Conservation (phyloP, 2,113 vertebrate genomes). For the Amia ocellicauda region DNA sequence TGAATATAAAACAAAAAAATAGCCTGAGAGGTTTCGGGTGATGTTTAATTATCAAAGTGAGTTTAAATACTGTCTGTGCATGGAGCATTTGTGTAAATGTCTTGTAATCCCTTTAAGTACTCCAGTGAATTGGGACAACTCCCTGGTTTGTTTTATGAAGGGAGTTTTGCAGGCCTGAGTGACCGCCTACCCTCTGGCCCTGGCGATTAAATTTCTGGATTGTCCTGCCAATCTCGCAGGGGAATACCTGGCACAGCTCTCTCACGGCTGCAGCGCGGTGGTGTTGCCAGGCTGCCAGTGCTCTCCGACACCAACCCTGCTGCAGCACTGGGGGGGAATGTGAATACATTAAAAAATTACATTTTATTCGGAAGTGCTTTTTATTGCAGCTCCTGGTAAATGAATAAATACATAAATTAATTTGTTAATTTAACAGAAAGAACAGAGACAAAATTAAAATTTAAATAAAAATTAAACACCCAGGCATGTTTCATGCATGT, state of each 20-base stretch:
- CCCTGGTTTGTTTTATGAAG: conserved; percentile 1
- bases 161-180: background rate
- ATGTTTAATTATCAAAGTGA: too few relatives aligned
- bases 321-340: background rate
- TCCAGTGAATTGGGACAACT: too few relatives aligned
- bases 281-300: background rate
- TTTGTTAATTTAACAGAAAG: background rate
- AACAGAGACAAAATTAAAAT: too few relatives aligned
- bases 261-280: background rate
- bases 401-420: conserved; percentile 9
- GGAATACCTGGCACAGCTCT: background rate
- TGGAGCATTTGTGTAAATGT: too few relatives aligned
- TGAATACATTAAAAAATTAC: background rate
- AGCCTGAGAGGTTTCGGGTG: too few relatives aligned
- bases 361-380: background rate
- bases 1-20: too few relatives aligned
- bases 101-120: too few relatives aligned
- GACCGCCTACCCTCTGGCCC: conserved; percentile 1
- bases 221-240: background rate
- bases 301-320: background rate
- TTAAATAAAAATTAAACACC: background rate
- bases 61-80: too few relatives aligned
- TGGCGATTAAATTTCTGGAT: background rate
- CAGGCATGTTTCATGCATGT: background rate
- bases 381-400: conserved; percentile 9